Evolutionary conservation across 2,888 invertebrate genomes (phyloP), one percentile per base, ranked within the genome.

Genomic region (Eucriotettix oculatus): DNA sequence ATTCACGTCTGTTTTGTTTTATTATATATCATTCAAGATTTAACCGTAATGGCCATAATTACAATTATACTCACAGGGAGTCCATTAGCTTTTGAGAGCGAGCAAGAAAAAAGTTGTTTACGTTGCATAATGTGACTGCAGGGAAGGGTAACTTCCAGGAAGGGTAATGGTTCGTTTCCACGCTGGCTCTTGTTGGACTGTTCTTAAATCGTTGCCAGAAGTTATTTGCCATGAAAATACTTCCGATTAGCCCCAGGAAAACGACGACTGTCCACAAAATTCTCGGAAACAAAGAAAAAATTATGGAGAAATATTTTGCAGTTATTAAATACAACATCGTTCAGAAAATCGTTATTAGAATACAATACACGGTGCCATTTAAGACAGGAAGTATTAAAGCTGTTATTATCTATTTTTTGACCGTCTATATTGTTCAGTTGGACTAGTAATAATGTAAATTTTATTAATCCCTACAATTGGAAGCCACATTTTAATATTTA

Each of bases 91-190:
- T 14, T 54, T 58, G 52, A 11, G 61, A 60, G 42, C 52, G 48
- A 29, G 62, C 61, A 11, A 61, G 56, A 56, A 62, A 62, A 48
- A 64, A 58, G 40, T 56, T 43, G 57, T 64, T 64, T 43, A 60
- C 59, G 54, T 63, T 63, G 58, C 64, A 64, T 11, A 64, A 58
- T 16, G 64, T 64, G 53, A 63, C 61, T 41, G 63, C 64, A 10
- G 64, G 64, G 52, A 64, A 64, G n/a, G 64, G 63, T 42, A 64
- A 42, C 48, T 60, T 56, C 56, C 59, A 42, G 29, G 61, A 58
- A 10, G 62, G 60, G 52, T 61, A 62, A 53, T 62, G 61, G 54
- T 59, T 60, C 11, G 64, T 63, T 40, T 64, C 64, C 12, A 64
- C 55, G 43, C 59, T 60, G 12, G 60, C 61, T 17, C 63, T 43